These are phyloP conservation scores for Collichthys lucidus DNA, from an alignment of 2,113 vertebrate genomes.

Conservation along the genomic window DNA sequence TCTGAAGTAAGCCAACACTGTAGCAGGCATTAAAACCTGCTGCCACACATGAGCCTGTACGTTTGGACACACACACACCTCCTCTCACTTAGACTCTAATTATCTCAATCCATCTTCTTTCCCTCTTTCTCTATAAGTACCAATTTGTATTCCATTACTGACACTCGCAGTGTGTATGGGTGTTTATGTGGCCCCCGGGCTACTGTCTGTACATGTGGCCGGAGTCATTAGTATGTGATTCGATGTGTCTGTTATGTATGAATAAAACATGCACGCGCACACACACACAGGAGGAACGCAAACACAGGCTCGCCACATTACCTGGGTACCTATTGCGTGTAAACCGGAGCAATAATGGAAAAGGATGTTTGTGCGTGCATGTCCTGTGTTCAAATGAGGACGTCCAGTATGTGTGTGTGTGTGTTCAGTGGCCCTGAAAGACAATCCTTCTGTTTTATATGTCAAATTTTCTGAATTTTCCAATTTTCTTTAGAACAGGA, in stretches of 20 bases:
- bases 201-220: constrained; percentile 49
- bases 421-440: background rate
- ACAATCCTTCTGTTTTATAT: background rate
- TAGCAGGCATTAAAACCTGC: constrained; percentile 6
- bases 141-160: constrained; percentile 72
- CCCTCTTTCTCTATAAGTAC: constrained; percentile 41
- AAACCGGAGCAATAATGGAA: background rate
- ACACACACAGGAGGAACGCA: background rate
- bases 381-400: constrained; percentile 1
- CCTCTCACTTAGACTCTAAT: constrained; percentile 53
- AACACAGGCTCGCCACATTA: background rate
- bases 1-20: constrained; percentile 4
- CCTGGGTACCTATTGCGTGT: background rate
- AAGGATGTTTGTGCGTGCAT: background rate
- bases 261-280: constrained; percentile 61
- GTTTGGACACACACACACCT: constrained; percentile 11
- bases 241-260: constrained; percentile 50
- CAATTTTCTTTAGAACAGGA: background rate
- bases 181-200: constrained; percentile 38
- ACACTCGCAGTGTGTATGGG: constrained; percentile 39
- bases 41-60: background rate
- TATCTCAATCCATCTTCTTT: constrained; percentile 61
- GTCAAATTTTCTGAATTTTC: background rate
- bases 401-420: background rate
- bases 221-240: constrained; percentile 57